phyloP scores from a whole-genome alignment of 2,888 invertebrate species.

The Enchytraeus crypticus region DNA sequence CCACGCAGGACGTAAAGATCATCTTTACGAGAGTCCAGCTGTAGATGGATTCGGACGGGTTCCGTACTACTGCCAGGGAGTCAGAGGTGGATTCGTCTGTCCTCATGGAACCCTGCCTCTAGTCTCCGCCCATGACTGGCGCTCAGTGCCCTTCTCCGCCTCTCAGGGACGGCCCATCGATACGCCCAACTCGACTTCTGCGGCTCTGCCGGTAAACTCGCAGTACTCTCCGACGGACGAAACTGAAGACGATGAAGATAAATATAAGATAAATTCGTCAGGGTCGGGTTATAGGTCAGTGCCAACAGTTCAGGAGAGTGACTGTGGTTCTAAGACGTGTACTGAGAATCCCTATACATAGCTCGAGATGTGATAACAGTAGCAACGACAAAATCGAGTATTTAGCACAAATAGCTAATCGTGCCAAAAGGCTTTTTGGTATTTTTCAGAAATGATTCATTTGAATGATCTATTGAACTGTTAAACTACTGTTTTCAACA shows the following conservation, averaged over 20 bases:
- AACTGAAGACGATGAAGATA: neutral
- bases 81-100: too few relatives aligned
- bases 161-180: too few relatives aligned
- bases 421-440: neutral
- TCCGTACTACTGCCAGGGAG: slow-evolving; percentile 3
- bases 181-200: neutral
- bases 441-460: too few relatives aligned
- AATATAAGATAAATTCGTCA: neutral
- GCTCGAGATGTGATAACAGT: too few relatives aligned
- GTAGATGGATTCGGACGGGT: neutral
- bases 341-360: slow-evolving; percentile 5
- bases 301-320: neutral
- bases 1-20: neutral
- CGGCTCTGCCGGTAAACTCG: neutral
- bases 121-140: neutral
- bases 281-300: neutral
- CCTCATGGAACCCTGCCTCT: neutral
- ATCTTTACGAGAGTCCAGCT: slow-evolving; percentile 5
- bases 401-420: neutral
- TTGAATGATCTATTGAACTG: too few relatives aligned
- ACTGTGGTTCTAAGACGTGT: neutral
- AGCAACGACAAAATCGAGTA: too few relatives aligned
- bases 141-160: neutral
- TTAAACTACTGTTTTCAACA: too few relatives aligned
- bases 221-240: neutral